Base-by-base conservation (phyloP, 2,888 invertebrate species). In the Hirtodrosophila duncani region DNA sequence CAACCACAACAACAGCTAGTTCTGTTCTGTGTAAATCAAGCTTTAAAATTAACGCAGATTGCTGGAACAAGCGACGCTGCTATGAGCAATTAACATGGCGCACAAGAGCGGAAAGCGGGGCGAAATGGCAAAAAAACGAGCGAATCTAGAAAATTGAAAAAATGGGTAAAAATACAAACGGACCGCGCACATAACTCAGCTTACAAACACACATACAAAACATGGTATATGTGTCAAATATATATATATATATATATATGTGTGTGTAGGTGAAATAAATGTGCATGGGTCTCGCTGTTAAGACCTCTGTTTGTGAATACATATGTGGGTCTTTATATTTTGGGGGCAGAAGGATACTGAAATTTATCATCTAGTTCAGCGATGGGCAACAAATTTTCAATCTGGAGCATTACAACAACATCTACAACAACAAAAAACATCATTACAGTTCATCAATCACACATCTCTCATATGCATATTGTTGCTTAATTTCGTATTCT, bases 1-100 rank as follows among this genome's bases (percentile, higher is more conserved):
- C 24, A 43, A 49, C n/a, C n/a, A n/a, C 36, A 52, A 26, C 37
- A 41, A 31, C 36, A 20, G 34, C 31, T 49, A 41, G 63, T n/a
- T n/a, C 53, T 79, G 61, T 72, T 55, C 74, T 64, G 59, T 65
- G 78, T 72, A 80, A 72, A 80, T 72, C 81, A 77, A 72, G 78
- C 78, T 72, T 72, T 78, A 80, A 72, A 80, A 78, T 80, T 80
- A 72, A 72, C 74, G 81, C 74, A 72, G 72, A 72, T 72, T 72
- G 72, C 70, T 78, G 78, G 81, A 72, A 72, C 72, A 80, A 72
- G 74, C 78, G 74, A 69, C 69, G n/a, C n/a, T n/a, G 81, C 81
- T 69, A 63, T 59, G 70, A 72, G 78, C 72, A 80, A 72, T 72
- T 72, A 80, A 80, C 81, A 71, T 77, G 71, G 58, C n/a, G n/a